phyloP scores from a whole-genome alignment of 37 sponge, comb jelly and placozoan species.

The Tethya wilhelma region DNA sequence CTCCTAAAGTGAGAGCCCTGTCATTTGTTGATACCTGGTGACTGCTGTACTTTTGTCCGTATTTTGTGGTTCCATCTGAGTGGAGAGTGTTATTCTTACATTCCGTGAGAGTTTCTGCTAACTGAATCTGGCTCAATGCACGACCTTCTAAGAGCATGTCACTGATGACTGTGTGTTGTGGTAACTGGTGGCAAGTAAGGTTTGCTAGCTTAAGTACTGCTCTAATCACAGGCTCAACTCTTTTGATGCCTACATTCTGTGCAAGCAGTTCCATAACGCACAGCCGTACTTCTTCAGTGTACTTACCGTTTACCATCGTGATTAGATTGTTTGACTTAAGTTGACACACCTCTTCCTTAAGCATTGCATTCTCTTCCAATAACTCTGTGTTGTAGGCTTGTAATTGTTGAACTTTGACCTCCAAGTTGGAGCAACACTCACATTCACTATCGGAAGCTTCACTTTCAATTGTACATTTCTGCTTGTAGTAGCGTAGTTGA shows the following conservation, averaged over 20 bases:
- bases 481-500: neutral
- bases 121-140: neutral
- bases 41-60: neutral
- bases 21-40: neutral
- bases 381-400: neutral
- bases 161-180: neutral
- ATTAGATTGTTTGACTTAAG: neutral
- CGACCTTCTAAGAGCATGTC: neutral
- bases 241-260: neutral
- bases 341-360: neutral
- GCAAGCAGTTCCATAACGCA: neutral
- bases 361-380: neutral
- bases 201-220: neutral
- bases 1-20: neutral
- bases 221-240: neutral
- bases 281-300: neutral
- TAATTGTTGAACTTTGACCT: neutral
- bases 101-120: neutral
- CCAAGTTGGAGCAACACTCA: neutral
- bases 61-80: neutral
- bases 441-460: neutral
- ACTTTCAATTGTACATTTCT: neutral
- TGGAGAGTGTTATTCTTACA: neutral
- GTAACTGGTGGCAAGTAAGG: neutral
- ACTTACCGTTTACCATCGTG: neutral